Evolutionary conservation across 2,888 invertebrate species (phyloP).

Genomic region (Geophilus truncorum): DNA sequence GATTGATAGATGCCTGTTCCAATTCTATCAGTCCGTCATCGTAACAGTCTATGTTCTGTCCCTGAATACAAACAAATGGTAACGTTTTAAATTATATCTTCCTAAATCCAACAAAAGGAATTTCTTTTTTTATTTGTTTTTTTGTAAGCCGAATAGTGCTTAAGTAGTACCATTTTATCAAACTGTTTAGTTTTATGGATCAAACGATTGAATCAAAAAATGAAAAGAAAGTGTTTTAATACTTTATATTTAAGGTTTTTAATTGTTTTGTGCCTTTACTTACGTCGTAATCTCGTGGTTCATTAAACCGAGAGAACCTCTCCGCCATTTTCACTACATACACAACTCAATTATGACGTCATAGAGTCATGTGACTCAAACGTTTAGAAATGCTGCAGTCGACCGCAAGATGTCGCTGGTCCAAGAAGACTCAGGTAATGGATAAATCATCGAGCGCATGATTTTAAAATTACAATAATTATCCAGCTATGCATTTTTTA

Average conservation of each 20-base stretch:
- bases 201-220: background rate
- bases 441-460: too few species aligned
- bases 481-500: too few species aligned
- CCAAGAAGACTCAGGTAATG: too few species aligned
- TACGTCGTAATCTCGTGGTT: constrained; percentile 40
- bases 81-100: background rate
- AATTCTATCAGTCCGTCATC: constrained; percentile 40
- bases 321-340: constrained; percentile 38
- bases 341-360: background rate
- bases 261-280: background rate
- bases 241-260: background rate
- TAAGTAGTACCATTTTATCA: background rate
- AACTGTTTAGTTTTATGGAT: background rate
- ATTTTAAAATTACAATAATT: too few species aligned
- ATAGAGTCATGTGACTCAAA: background rate
- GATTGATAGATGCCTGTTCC: constrained; percentile 40
- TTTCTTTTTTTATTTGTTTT: too few species aligned
- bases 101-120: background rate
- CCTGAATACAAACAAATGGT: constrained; percentile 36
- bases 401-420: too few species aligned
- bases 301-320: constrained; percentile 39
- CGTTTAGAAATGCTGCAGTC: too few species aligned
- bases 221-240: background rate
- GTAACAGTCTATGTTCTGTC: constrained; percentile 40
- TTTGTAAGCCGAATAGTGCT: too few species aligned